A percentile compares a stretch with the other conserved stretches of the same genome.
phyloP scores from a whole-genome alignment of 2,888 invertebrate species.

The Drosophila rubida region DNA sequence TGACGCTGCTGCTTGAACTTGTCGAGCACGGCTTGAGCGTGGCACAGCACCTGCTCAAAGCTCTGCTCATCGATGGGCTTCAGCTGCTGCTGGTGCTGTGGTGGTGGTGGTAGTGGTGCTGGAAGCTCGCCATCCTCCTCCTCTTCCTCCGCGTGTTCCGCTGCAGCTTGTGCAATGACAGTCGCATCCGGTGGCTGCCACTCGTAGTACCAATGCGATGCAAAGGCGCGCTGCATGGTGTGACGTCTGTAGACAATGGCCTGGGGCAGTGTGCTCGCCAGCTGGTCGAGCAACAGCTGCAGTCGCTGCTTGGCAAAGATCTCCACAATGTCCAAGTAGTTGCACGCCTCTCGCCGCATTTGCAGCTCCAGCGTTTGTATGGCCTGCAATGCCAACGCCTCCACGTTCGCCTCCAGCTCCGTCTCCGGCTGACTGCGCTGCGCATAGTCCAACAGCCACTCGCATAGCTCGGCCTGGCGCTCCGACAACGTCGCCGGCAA shows the following conservation, averaged over 20 bases:
- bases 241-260: conserved; percentile 72
- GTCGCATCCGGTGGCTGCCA: conserved; percentile 29
- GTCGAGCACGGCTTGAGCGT: conserved; percentile 37
- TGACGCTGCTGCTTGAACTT: conserved; percentile 16
- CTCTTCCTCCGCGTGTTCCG: not conserved
- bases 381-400: conserved; percentile 70
- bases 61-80: conserved; percentile 7
- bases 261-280: conserved; percentile 39
- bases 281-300: conserved; percentile 35
- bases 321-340: conserved; percentile 77
- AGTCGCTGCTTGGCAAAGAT: conserved; percentile 70
- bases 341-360: conserved; percentile 44
- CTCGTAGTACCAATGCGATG: conserved; percentile 54
- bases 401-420: conserved; percentile 55
- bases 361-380: conserved; percentile 65
- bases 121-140: not conserved
- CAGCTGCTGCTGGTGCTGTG: not conserved
- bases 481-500: conserved; percentile 41
- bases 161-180: not conserved
- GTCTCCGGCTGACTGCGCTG: conserved; percentile 60
- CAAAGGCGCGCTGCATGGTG: conserved; percentile 35
- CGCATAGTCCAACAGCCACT: conserved; percentile 75
- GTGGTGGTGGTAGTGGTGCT: not conserved
- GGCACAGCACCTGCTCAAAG: conserved; percentile 37
- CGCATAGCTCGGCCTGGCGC: conserved; percentile 31